Evolutionary conservation across 2,888 invertebrate species (phyloP).

Genomic region (Standfussiana lucernea): DNA sequence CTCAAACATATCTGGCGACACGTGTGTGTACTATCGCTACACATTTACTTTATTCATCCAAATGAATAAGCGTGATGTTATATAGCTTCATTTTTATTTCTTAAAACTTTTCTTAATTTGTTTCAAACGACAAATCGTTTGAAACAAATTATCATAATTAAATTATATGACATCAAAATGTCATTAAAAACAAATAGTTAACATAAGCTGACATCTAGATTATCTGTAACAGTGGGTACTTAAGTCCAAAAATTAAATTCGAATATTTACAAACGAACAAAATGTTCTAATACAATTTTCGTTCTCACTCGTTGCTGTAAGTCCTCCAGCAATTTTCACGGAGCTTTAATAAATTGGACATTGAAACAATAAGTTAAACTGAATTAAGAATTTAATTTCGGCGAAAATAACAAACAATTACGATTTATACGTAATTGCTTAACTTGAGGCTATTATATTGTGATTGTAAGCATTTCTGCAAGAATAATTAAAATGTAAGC

Average conservation of each 20-base stretch:
- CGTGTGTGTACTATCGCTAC: not conserved
- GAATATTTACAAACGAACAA: not conserved
- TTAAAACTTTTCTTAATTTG: too few species aligned
- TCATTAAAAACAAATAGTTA: not conserved
- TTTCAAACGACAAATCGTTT: not conserved
- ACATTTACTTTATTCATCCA: not conserved
- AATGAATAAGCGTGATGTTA: not conserved
- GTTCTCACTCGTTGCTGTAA: not conserved
- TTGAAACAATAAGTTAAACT: conserved; percentile 43
- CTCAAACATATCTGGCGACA: not conserved
- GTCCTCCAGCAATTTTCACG: conserved; percentile 34
- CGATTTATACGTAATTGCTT: conserved; percentile 59
- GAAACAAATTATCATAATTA: too few species aligned
- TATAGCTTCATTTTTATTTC: not conserved
- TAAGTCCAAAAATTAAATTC: not conserved
- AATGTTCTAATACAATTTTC: not conserved
- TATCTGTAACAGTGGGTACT: not conserved
- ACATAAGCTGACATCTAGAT: not conserved
- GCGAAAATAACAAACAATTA: conserved; percentile 37
- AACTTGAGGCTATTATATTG: conserved; percentile 36
- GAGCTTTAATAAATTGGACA: conserved; percentile 32
- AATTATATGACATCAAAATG: too few species aligned
- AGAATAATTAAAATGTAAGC: conserved; percentile 27
- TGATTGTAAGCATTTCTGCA: conserved; percentile 24
- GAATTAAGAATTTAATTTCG: conserved; percentile 50